Evolutionary conservation across 2,888 invertebrate species (phyloP).

Genomic region (Apoda limacodes): DNA sequence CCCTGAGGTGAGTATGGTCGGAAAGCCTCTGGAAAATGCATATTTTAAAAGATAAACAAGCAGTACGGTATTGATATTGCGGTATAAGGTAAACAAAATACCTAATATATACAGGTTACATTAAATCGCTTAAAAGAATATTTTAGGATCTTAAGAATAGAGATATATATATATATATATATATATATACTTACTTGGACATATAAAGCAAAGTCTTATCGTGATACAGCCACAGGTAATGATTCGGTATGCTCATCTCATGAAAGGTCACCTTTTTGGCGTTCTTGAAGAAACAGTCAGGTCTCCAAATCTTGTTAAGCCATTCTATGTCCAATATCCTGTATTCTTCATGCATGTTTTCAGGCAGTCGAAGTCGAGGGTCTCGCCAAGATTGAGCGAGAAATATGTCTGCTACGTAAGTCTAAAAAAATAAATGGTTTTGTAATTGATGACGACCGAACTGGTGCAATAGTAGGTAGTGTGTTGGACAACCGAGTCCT

Average conservation of each 20-base stretch:
- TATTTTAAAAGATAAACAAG: too few relatives aligned
- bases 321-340: slow-evolving; percentile 90
- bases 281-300: slow-evolving; percentile 94
- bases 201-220: slow-evolving; percentile 92
- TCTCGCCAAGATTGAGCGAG: slow-evolving; percentile 94
- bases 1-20: too few relatives aligned
- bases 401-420: slow-evolving; percentile 93
- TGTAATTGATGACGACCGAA: neutral
- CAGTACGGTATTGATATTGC: too few relatives aligned
- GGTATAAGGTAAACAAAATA: too few relatives aligned
- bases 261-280: slow-evolving; percentile 95
- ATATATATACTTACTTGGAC: slow-evolving; percentile 84
- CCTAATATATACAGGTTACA: too few relatives aligned
- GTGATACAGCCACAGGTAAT: slow-evolving; percentile 91
- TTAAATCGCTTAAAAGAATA: too few relatives aligned
- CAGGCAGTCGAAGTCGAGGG: slow-evolving; percentile 87
- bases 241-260: slow-evolving; percentile 95
- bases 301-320: slow-evolving; percentile 91
- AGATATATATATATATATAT: too few relatives aligned
- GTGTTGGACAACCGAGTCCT: too few relatives aligned
- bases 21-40: too few relatives aligned
- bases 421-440: slow-evolving; percentile 72
- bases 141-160: too few relatives aligned
- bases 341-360: slow-evolving; percentile 94
- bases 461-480: too few relatives aligned